A percentile compares a stretch with the other conserved stretches of the same genome.
These are phyloP conservation scores for Carlito syrichta DNA, from an alignment of 2,113 vertebrate genomes.

Conservation along the genomic window DNA sequence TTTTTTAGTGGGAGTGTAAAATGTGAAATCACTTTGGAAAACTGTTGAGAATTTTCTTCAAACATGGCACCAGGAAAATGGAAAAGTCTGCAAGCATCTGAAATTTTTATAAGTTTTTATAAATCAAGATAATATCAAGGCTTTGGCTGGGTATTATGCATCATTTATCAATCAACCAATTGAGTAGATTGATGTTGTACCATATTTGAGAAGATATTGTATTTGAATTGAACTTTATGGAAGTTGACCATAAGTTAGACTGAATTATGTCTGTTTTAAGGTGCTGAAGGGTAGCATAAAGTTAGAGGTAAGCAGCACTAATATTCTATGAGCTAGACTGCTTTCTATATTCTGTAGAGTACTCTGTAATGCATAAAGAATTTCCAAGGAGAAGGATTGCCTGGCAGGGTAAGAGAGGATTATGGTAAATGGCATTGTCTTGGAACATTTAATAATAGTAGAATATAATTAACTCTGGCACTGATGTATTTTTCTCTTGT, in stretches of 20 bases:
- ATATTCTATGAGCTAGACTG: not conserved
- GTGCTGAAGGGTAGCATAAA: not conserved
- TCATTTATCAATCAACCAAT: not conserved
- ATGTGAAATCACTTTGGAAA: not conserved
- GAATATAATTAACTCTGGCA: not conserved
- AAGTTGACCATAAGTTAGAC: not conserved
- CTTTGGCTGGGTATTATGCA: not conserved
- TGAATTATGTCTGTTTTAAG: not conserved
- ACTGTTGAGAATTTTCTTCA: not conserved
- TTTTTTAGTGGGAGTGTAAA: not conserved
- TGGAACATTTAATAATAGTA: not conserved
- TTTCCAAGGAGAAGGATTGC: not conserved
- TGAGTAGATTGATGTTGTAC: not conserved
- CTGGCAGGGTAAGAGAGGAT: not conserved
- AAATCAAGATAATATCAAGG: not conserved
- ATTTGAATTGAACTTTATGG: not conserved
- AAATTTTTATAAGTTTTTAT: not conserved
- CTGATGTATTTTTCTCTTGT: not conserved
- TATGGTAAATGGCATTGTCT: not conserved
- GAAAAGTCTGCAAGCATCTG: not conserved
- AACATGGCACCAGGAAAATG: not conserved
- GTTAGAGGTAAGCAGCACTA: not conserved
- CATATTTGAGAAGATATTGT: not conserved
- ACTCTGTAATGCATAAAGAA: not conserved
- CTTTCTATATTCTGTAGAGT: not conserved